phyloP scores from a whole-genome alignment of 2,888 invertebrate species.

The Tupiocoris notatus region DNA sequence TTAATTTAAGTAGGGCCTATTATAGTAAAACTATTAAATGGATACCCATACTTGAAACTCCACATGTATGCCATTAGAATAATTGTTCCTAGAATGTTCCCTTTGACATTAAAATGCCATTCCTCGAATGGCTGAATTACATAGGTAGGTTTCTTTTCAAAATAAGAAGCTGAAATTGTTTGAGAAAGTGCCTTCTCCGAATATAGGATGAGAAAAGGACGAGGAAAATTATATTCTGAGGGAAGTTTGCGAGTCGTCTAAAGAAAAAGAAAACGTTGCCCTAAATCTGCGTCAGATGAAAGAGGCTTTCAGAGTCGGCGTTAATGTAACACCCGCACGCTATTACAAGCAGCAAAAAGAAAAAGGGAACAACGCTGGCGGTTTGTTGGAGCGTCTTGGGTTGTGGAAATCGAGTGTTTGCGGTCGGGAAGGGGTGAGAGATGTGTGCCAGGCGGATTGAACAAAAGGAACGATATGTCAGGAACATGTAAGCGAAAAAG shows the following conservation, averaged over 20 bases:
- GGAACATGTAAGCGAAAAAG: conserved; percentile 16
- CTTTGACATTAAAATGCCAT: too few relatives aligned
- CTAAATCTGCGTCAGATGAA: conserved; percentile 36
- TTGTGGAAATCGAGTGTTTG: neutral
- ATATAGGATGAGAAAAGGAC: neutral
- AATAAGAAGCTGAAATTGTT: neutral
- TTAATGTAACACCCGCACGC: conserved; percentile 38
- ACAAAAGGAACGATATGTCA: conserved; percentile 37
- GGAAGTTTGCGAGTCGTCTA: neutral
- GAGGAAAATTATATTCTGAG: neutral
- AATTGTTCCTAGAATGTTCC: too few relatives aligned
- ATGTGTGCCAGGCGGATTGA: neutral
- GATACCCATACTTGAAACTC: too few relatives aligned
- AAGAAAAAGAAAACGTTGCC: conserved; percentile 27
- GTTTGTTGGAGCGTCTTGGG: neutral
- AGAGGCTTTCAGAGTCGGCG: conserved; percentile 31
- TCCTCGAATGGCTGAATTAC: too few relatives aligned
- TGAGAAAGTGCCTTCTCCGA: neutral
- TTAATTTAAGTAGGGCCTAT: too few relatives aligned
- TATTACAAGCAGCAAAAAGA: conserved; percentile 2
- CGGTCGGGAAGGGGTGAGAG: neutral
- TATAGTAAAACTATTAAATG: too few relatives aligned
- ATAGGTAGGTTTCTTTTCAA: too few relatives aligned
- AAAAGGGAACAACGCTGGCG: neutral
- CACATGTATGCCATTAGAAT: too few relatives aligned